A percentile compares a stretch with the other conserved stretches of the same genome.
phyloP scores from a whole-genome alignment of 2,888 invertebrate species.

The Pheosia gnoma region DNA sequence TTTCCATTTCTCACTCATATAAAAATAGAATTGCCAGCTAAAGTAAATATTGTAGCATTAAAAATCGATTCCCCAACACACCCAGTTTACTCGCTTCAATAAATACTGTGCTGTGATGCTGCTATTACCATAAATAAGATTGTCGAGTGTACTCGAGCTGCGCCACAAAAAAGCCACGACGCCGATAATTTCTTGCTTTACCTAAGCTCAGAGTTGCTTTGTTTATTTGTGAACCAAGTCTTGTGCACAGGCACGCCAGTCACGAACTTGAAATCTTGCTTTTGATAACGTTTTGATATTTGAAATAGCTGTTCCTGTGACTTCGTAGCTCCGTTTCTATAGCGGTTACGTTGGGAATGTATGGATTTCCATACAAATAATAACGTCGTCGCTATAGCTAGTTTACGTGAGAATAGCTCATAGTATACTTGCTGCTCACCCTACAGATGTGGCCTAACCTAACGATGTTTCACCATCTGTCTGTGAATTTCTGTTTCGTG shows the following conservation, averaged over 20 bases:
- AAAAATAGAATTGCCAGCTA: no score
- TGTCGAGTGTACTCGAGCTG: conserved; percentile 24
- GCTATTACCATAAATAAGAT: conserved; percentile 47
- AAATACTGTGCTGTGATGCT: conserved; percentile 33
- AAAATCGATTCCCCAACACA: conserved; percentile 7
- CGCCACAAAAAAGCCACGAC: conserved; percentile 37
- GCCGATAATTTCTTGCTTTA: conserved; percentile 21
- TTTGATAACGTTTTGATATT: neutral
- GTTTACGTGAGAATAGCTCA: no score
- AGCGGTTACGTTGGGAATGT: no score
- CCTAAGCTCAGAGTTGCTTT: conserved; percentile 5
- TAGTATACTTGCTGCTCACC: no score
- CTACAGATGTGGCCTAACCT: no score
- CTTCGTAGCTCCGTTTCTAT: no score
- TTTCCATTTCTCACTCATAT: no score
- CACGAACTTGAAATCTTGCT: conserved; percentile 2
- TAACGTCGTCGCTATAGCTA: no score
- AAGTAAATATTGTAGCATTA: neutral
- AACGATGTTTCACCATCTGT: no score
- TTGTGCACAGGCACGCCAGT: neutral
- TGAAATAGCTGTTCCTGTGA: neutral
- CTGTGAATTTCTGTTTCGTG: no score
- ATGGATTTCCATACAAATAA: no score
- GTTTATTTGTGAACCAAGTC: conserved; percentile 1
- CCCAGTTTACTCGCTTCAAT: conserved; percentile 14